phyloP scores from a whole-genome alignment of 2,797 vertebrate species.

The Coranthus polyacanthus region DNA sequence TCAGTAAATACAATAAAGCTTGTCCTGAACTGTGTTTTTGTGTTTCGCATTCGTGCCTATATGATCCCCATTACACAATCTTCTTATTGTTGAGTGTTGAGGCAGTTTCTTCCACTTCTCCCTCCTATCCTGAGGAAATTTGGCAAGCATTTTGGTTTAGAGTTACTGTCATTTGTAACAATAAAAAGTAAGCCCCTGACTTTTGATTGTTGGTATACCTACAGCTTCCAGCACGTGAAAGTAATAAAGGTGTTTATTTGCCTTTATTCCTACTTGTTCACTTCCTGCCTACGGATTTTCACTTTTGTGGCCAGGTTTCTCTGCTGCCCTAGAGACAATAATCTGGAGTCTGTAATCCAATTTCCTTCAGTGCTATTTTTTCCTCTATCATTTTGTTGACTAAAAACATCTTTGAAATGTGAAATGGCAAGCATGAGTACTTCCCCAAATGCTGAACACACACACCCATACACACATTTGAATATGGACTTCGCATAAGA shows the following conservation, averaged over 20 bases:
- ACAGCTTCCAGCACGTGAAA: constrained; percentile 18
- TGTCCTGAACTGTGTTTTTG: too few species aligned
- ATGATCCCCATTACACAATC: too few species aligned
- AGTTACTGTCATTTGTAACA: neutral
- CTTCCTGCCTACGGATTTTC: constrained; percentile 6
- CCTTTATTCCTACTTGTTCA: neutral
- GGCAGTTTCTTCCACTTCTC: constrained; percentile 11
- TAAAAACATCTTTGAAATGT: too few species aligned
- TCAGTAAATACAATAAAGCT: too few species aligned
- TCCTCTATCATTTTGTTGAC: too few species aligned
- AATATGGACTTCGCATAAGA: neutral
- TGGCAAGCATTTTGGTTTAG: neutral
- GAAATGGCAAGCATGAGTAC: neutral
- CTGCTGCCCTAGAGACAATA: constrained; percentile 11
- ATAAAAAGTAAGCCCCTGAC: neutral
- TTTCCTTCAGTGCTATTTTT: too few species aligned
- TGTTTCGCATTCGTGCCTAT: too few species aligned
- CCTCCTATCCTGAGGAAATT: constrained; percentile 19
- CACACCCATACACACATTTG: neutral
- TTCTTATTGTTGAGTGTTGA: constrained; percentile 9
- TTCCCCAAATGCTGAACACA: neutral
- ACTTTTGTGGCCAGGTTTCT: neutral
- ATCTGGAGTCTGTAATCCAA: neutral
- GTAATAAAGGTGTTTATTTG: neutral
- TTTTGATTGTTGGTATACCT: constrained; percentile 4